Conservation (phyloP, 1,140 invertebrate genomes). For the Branchinecta lindahli region DNA sequence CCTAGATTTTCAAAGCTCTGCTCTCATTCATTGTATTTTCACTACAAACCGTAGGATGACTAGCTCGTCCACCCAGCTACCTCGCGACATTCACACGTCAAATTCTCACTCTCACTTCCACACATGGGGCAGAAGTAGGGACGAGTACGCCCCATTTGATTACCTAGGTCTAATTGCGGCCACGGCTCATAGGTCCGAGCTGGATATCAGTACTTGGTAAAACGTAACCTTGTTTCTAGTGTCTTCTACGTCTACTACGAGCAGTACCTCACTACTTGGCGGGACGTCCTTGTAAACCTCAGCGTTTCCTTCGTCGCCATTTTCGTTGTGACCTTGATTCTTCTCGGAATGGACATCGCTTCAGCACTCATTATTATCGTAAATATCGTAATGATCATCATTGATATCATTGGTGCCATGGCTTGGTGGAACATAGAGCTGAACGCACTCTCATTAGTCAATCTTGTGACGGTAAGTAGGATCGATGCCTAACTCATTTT, state of each 20-base stretch:
- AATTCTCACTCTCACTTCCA: no score
- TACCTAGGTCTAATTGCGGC: no score
- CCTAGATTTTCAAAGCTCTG: no score
- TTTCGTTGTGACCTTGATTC: slow-evolving; percentile 58
- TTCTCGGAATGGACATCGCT: slow-evolving; percentile 72
- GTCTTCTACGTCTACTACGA: slow-evolving; percentile 89
- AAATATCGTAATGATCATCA: slow-evolving; percentile 59
- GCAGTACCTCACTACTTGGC: slow-evolving; percentile 78
- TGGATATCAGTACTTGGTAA: no score
- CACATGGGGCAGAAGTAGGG: no score
- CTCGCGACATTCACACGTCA: no score
- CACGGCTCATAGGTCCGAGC: no score
- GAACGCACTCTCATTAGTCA: slow-evolving; percentile 89
- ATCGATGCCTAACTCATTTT: no score
- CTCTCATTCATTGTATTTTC: no score
- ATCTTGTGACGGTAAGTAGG: slow-evolving; percentile 75
- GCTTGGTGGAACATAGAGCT: slow-evolving; percentile 73
- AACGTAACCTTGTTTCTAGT: slow-evolving; percentile 54
- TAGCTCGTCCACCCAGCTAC: no score
- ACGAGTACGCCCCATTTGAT: no score
- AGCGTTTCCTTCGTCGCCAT: slow-evolving; percentile 57
- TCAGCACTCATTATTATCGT: slow-evolving; percentile 57
- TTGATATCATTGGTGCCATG: slow-evolving; percentile 75
- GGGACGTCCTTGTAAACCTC: slow-evolving; percentile 54
- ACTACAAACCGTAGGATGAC: no score